Evolutionary conservation across 1,140 invertebrate species (phyloP), one percentile per base, ranked within the genome.

Genomic region (Microplitis demolitor): DNA sequence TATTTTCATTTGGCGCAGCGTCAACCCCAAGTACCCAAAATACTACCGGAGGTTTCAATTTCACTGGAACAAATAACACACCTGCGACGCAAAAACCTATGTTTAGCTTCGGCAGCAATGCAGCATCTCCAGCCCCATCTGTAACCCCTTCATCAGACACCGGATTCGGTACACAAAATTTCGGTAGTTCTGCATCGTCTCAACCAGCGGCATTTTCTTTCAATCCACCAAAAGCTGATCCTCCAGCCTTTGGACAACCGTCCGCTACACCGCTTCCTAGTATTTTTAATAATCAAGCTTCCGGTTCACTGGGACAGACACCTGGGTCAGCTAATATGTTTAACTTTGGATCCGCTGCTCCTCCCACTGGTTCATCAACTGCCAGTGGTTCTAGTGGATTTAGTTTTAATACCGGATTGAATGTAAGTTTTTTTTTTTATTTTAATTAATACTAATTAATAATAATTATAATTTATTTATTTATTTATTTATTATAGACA

Each of bases 201-300:
- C 53, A n/a, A 70, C 34, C 74, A 31, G 69, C 64, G 5, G 33
- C 14, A 2, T 86, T 86, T 45, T 69, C 78, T 0, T 87, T 86
- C 56, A 85, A 82, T 51, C 63, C 83, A 8, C 72, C 83, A 1
- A 83, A 83, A 72, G 67, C 78, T 4, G 80, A 82, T 4, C 16
- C 77, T 8, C 14, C 80, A 4, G 54, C 78, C 4, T 87, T 86
- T 63, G 78, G 78, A 56, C 83, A 83, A 71, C 4, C 78, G 13
- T 2, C 77, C 4, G n/a, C 74, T 8, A 62, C 75, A 14, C 71
- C 80, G 4, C 76, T 69, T 63, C 58, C 71, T 24, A 73, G 33
- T 45, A 71, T 85, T n/a, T 85, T 87, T 50, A 56, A 79, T 4
- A 62, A 81, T n/a, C 81, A 78, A 35, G 0, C 74, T 13, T 58